Conservation (phyloP, 2,888 invertebrate species). For the Habrosyne pyritoides region DNA sequence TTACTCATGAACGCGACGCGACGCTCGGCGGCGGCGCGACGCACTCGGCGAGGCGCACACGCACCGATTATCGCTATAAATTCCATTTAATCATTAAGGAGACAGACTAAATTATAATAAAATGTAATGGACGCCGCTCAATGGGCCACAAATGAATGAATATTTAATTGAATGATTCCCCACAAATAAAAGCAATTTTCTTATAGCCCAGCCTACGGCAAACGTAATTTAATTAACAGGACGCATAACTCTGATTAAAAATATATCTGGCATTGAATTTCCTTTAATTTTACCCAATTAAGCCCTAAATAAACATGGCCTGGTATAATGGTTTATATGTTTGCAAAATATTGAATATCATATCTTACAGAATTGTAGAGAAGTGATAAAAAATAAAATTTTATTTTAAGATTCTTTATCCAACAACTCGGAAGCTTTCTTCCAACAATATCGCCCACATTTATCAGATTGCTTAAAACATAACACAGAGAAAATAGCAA, state of each 20-base stretch:
- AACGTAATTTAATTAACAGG: constrained; percentile 73
- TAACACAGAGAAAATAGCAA: constrained; percentile 62
- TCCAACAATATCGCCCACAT: constrained; percentile 41
- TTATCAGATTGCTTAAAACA: constrained; percentile 45
- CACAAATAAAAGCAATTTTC: constrained; percentile 78
- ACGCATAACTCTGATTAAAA: constrained; percentile 71
- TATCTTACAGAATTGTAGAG: no score
- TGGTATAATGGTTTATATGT: no score
- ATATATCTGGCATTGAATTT: constrained; percentile 45
- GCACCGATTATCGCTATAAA: constrained; percentile 29
- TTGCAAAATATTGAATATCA: no score
- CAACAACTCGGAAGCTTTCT: background rate
- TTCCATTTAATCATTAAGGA: constrained; percentile 51
- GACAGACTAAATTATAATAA: constrained; percentile 69
- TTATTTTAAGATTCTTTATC: background rate
- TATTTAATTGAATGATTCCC: constrained; percentile 72
- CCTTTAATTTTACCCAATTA: constrained; percentile 6
- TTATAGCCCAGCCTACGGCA: constrained; percentile 60
- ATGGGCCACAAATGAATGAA: constrained; percentile 70
- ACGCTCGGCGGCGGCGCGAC: background rate
- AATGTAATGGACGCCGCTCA: constrained; percentile 70
- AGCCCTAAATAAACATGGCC: background rate
- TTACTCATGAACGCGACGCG: background rate
- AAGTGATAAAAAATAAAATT: background rate
- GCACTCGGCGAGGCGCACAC: constrained; percentile 23